A percentile compares a stretch with the other conserved stretches of the same genome.
Evolutionary conservation across 2,113 vertebrate species (phyloP).

Genomic region (Erythrolamprus reginae): DNA sequence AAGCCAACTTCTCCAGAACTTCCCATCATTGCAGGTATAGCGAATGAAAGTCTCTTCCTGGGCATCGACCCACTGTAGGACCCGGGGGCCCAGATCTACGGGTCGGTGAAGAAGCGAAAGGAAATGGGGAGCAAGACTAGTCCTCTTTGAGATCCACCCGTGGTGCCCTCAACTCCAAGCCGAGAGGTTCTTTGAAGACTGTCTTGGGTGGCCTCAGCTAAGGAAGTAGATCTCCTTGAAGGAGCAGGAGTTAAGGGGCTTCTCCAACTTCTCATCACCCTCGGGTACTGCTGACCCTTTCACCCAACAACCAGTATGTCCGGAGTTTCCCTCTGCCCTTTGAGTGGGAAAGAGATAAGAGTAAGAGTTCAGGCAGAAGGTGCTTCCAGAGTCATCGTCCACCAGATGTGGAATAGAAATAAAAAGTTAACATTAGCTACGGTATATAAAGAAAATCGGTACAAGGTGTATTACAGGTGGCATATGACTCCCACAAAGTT

Average conservation of each 20-base stretch:
- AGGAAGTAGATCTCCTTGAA: neutral
- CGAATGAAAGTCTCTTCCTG: neutral
- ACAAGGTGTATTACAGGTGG: too few relatives aligned
- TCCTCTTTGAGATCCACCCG: neutral
- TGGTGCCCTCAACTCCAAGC: neutral
- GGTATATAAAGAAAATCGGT: too few relatives aligned
- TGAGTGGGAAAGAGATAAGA: neutral
- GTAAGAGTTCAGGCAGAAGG: neutral
- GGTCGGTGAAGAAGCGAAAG: neutral
- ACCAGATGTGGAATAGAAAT: too few relatives aligned
- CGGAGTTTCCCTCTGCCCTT: slow-evolving; percentile 83
- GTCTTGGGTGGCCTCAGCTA: neutral
- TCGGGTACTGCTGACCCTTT: slow-evolving; percentile 55
- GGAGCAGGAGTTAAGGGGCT: neutral
- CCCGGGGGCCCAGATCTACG: neutral
- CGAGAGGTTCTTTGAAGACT: neutral
- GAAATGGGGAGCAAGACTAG: neutral
- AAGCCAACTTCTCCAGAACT: neutral
- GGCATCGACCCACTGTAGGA: neutral
- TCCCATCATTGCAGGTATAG: neutral
- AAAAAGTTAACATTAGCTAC: too few relatives aligned
- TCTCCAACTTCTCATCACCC: slow-evolving; percentile 35
- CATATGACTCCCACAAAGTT: too few relatives aligned
- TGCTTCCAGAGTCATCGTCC: neutral
- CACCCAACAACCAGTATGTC: slow-evolving; percentile 84